phyloP scores from a whole-genome alignment of 2,113 vertebrate genomes.

The Labeo catla region DNA sequence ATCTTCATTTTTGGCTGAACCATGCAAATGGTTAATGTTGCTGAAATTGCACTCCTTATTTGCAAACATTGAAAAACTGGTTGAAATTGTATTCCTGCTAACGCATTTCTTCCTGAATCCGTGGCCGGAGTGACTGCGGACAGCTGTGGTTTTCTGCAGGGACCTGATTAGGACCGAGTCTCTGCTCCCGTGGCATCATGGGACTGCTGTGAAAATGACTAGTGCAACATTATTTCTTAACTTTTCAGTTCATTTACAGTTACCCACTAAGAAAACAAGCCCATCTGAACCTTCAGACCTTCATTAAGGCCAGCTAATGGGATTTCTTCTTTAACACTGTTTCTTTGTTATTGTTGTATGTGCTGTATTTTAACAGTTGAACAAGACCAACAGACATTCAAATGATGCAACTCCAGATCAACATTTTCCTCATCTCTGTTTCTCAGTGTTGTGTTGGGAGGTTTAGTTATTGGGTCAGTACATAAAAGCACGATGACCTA shows the following conservation, averaged over 20 bases:
- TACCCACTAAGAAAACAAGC: not conserved
- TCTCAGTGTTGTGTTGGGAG: not conserved
- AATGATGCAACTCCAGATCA: not conserved
- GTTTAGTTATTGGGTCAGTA: not conserved
- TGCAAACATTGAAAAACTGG: not conserved
- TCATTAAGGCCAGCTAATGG: not conserved
- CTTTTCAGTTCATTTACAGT: constrained; percentile 6
- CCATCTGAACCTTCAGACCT: not conserved
- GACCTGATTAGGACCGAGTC: constrained; percentile 31
- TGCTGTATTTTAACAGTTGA: not conserved
- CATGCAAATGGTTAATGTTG: not conserved
- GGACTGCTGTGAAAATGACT: constrained; percentile 21
- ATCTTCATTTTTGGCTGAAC: no score
- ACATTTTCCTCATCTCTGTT: constrained; percentile 10
- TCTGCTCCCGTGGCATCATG: not conserved
- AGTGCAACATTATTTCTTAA: not conserved
- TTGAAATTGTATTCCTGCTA: not conserved
- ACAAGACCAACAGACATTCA: not conserved
- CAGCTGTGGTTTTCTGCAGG: not conserved
- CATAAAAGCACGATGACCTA: not conserved
- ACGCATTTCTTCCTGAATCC: constrained; percentile 1
- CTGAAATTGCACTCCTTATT: not conserved
- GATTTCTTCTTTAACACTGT: not conserved
- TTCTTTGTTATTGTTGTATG: not conserved
- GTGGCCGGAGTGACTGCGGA: not conserved